Base-by-base conservation (phyloP, 2,888 invertebrate genomes). In the Tenthredo scrophulariae region DNA sequence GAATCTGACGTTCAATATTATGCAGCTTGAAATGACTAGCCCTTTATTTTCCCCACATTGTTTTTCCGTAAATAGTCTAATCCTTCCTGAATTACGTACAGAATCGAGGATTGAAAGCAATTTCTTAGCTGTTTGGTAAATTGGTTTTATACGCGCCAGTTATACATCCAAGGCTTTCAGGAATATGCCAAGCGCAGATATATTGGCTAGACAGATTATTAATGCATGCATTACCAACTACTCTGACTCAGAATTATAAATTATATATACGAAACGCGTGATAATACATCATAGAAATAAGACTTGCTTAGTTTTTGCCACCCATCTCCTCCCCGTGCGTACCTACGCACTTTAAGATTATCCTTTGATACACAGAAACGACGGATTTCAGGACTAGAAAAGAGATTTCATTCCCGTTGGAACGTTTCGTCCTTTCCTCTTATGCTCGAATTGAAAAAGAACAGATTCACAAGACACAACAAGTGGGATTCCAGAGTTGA, bases 141-240 rank as follows among this genome's bases (percentile, higher is more conserved):
- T 29, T 33, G 5, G 33, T 67, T 67, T 33, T 67, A 33, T 33
- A 33, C 67, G 13, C 29, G 18, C 13, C 6, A 29, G 67, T 15
- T 33, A 33, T 67, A 67, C 67, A 26, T 33, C 18, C 3, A 54
- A 77, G 26, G 46, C 77, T 77, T 77, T 50, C 77, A 50, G 77
- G 77, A 50, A 54, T 77, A 9, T 77, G 46, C 77, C 77, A 54
- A 46, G 77, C 46, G 13, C 77, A 50, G 77, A 77, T 18, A 77
- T 77, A 33, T 77, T 54, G 26, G 13, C 29, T 18, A 77, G 77
- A 77, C 46, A 33, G n/a, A 54, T 77, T 77, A 77, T 33, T 77
- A 77, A 54, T 26, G 50, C 54, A 77, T 26, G 13, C 46, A 54
- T 22, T n/a, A 54, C 50, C 26, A 2, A 29, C 33, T 75, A 46